phyloP scores from a whole-genome alignment of 2,797 vertebrate species.

The Todus mexicanus region DNA sequence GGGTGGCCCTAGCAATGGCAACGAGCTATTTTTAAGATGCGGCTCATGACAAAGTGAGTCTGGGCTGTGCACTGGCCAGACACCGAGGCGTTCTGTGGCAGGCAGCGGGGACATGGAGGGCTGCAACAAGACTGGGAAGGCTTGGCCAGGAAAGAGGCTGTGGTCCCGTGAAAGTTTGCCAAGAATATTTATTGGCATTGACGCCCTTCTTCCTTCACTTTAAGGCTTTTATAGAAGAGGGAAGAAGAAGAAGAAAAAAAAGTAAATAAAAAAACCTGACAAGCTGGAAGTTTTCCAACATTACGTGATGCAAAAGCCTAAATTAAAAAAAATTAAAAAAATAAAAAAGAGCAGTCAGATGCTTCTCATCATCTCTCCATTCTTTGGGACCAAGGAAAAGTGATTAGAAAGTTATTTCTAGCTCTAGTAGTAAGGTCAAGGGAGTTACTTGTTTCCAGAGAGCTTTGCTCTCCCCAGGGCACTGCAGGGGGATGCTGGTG shows the following conservation, averaged over 20 bases:
- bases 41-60: accelerated
- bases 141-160: neutral
- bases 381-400: conserved; percentile 40
- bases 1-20: neutral
- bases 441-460: neutral
- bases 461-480: neutral
- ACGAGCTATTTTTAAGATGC: neutral
- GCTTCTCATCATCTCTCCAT: conserved; percentile 34
- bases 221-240: neutral
- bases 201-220: neutral
- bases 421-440: conserved; percentile 11
- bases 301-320: conserved; percentile 5
- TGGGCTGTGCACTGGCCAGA: neutral
- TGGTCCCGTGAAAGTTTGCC: neutral
- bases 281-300: conserved; percentile 40
- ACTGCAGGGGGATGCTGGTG: neutral
- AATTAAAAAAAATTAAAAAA: neutral
- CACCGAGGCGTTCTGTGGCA: neutral
- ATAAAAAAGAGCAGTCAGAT: neutral
- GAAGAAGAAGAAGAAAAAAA: neutral
- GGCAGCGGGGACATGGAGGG: accelerated
- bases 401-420: conserved; percentile 49
- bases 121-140: neutral
- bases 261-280: neutral
- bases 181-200: neutral